phyloP scores from a whole-genome alignment of 2,888 invertebrate genomes.

The Ganaspis brasiliensis region DNA sequence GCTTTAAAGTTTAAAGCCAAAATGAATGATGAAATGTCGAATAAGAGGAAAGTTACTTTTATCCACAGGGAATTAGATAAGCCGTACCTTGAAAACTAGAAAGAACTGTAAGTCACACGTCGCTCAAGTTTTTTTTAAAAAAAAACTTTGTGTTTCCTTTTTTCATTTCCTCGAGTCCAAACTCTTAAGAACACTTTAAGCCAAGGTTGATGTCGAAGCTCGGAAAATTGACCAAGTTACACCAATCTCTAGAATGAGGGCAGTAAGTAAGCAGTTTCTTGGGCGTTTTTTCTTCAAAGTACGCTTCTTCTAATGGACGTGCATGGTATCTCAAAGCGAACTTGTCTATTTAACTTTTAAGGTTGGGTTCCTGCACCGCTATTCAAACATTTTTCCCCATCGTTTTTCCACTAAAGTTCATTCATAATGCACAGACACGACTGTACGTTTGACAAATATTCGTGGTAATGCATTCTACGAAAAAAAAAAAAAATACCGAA shows the following conservation, averaged over 20 bases:
- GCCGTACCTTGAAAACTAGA: background rate
- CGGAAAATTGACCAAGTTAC: constrained; percentile 18
- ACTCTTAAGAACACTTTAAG: constrained; percentile 20
- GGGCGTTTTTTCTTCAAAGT: background rate
- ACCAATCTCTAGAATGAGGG: constrained; percentile 3
- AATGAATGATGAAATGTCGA: no score
- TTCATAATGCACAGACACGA: no score
- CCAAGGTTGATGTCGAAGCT: constrained; percentile 12
- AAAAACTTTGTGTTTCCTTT: background rate
- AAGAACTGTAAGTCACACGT: background rate
- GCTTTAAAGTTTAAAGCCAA: no score
- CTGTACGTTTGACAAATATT: no score
- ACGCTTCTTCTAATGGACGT: constrained; percentile 8
- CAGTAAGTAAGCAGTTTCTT: constrained; percentile 13
- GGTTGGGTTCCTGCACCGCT: background rate
- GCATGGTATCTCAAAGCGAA: background rate
- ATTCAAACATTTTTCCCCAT: no score
- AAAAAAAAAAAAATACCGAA: no score
- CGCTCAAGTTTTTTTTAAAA: background rate
- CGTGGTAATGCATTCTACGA: no score
- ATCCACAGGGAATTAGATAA: background rate
- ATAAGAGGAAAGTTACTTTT: no score
- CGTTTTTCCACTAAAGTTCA: no score
- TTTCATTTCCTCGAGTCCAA: background rate
- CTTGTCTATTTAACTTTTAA: background rate